Percentiles rank a stretch among this genome's conserved stretches.
Evolutionary conservation across 2,888 invertebrate species (phyloP).

Genomic region (Aquatica leii): DNA sequence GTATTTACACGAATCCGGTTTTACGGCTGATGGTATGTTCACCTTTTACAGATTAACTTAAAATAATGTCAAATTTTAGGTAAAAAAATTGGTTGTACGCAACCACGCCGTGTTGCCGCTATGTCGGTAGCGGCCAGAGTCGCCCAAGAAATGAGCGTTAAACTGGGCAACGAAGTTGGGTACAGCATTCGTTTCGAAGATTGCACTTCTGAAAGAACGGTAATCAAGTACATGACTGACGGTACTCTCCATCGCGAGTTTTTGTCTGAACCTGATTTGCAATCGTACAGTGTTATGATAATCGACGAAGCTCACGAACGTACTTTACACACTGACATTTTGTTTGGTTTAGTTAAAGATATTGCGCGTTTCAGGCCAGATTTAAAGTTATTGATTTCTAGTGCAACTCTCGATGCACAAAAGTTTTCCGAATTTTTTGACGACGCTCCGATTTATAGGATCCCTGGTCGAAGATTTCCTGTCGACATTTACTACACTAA

Average conservation of each 20-base stretch:
- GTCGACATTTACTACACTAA: constrained; percentile 99
- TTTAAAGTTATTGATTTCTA: constrained; percentile 95
- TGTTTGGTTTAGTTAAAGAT: constrained; percentile 97
- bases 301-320: constrained; percentile 99
- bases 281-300: constrained; percentile 97
- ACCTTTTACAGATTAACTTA: not conserved
- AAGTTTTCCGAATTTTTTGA: constrained; percentile 99
- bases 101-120: constrained; percentile 96
- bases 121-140: constrained; percentile 99
- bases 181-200: constrained; percentile 98
- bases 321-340: constrained; percentile 96
- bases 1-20: constrained; percentile 94
- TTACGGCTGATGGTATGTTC: constrained; percentile 71
- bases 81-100: constrained; percentile 95
- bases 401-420: constrained; percentile 97
- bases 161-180: constrained; percentile 92
- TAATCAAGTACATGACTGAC: constrained; percentile 99
- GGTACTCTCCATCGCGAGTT: constrained; percentile 98
- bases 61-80: constrained; percentile 30
- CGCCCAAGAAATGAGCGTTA: constrained; percentile 96
- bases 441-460: constrained; percentile 96
- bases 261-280: constrained; percentile 94
- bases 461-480: constrained; percentile 93
- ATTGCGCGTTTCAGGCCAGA: constrained; percentile 93
- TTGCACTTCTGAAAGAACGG: constrained; percentile 96